Percentiles rank a stretch among this genome's conserved stretches.
Evolutionary conservation across 1,140 invertebrate genomes (phyloP).

Genomic region (Drosophila willistoni): DNA sequence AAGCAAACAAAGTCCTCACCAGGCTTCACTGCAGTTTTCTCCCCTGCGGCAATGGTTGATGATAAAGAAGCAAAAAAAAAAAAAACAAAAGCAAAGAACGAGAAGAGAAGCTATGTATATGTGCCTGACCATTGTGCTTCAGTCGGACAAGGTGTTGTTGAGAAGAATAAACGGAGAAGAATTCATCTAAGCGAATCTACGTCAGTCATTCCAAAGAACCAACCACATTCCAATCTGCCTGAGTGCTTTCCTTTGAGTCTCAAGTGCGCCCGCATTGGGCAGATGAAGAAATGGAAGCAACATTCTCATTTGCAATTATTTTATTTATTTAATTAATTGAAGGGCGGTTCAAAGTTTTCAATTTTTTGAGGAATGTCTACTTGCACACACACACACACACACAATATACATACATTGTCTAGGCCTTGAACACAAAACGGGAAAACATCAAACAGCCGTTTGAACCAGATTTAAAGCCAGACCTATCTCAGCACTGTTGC

Average conservation of each 20-base stretch:
- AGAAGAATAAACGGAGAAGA: slow-evolving; percentile 19
- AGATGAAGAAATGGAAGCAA: neutral
- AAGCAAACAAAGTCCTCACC: slow-evolving; percentile 3
- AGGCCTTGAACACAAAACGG: neutral
- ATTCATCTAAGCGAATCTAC: slow-evolving; percentile 24
- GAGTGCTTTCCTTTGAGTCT: slow-evolving; percentile 47
- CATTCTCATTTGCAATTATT: slow-evolving; percentile 46
- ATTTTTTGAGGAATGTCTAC: neutral
- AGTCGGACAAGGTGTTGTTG: slow-evolving; percentile 43
- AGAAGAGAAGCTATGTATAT: slow-evolving; percentile 11
- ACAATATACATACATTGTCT: slow-evolving; percentile 5
- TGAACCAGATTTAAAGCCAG: neutral
- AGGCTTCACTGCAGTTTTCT: slow-evolving; percentile 26
- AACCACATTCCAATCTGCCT: slow-evolving; percentile 52
- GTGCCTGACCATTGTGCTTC: slow-evolving; percentile 23
- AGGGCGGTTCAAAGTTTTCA: slow-evolving; percentile 34
- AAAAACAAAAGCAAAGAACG: neutral
- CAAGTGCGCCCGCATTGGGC: slow-evolving; percentile 6
- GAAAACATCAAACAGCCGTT: slow-evolving; percentile 27
- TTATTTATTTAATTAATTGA: slow-evolving; percentile 57
- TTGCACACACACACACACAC: neutral
- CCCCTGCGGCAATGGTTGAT: slow-evolving; percentile 39
- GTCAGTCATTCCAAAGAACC: slow-evolving; percentile 4
- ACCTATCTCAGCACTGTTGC: neutral
- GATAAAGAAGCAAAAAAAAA: slow-evolving; percentile 14